These are phyloP conservation scores for Stegostoma tigrinum DNA, from an alignment of 2,113 vertebrate genomes.

Conservation along the genomic window DNA sequence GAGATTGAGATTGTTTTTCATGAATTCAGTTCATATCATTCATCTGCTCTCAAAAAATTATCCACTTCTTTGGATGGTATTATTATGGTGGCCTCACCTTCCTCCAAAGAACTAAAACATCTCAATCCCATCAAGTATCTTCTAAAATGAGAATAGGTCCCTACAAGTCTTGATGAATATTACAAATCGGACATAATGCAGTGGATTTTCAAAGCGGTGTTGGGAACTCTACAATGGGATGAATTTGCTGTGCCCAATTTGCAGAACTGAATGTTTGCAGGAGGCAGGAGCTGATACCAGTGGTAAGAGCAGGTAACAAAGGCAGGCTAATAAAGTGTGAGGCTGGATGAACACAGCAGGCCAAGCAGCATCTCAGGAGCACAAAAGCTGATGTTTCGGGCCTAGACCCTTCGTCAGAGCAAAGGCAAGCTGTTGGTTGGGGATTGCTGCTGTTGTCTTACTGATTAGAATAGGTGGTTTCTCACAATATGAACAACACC, in stretches of 20 bases:
- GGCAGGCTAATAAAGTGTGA: no score
- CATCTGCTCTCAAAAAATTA: neutral
- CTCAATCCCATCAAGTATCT: neutral
- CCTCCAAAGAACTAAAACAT: no score
- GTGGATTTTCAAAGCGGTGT: neutral
- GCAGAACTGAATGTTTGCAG: neutral
- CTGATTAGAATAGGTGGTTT: neutral
- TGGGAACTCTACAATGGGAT: neutral
- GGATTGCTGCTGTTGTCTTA: neutral
- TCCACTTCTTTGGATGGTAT: neutral
- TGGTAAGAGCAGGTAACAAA: neutral
- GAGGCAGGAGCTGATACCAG: no score
- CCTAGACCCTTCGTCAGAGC: no score
- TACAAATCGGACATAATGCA: neutral
- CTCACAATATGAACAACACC: neutral
- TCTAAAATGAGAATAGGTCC: neutral
- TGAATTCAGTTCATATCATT: neutral
- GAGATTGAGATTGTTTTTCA: no score
- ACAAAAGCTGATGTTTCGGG: no score
- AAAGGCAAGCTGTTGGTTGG: neutral
- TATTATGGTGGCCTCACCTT: no score
- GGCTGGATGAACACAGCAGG: no score
- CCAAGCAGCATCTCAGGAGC: no score
- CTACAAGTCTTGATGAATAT: neutral
- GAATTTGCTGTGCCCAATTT: neutral